Percentiles rank a stretch among this genome's conserved stretches.
Evolutionary conservation across 2,888 invertebrate species (phyloP).

Genomic region (Euzophera pinguis): DNA sequence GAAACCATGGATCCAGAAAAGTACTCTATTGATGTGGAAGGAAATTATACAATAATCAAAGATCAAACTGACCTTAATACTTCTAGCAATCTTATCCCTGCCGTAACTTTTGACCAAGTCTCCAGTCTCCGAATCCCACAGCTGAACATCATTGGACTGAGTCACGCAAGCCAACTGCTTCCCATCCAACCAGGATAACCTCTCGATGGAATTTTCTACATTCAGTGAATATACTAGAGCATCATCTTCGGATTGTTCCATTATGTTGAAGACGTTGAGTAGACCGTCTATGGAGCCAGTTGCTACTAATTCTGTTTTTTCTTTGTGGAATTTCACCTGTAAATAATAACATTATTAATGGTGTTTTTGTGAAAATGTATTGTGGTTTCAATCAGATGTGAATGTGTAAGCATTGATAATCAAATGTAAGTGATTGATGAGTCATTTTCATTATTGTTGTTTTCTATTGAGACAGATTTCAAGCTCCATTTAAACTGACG

Average conservation of each 20-base stretch:
- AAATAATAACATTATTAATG: slow-evolving; percentile 14
- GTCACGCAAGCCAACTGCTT: slow-evolving; percentile 82
- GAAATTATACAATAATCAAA: too few relatives aligned
- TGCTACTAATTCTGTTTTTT: slow-evolving; percentile 82
- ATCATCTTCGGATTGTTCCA: slow-evolving; percentile 86
- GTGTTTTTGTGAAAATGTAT: too few relatives aligned
- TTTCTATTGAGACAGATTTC: too few relatives aligned
- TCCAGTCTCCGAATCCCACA: slow-evolving; percentile 84
- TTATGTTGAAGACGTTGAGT: slow-evolving; percentile 90
- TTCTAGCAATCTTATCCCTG: slow-evolving; percentile 79
- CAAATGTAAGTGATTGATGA: too few relatives aligned
- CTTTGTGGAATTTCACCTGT: slow-evolving; percentile 85
- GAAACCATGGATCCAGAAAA: too few relatives aligned
- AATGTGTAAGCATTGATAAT: too few relatives aligned
- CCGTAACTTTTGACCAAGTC: slow-evolving; percentile 78
- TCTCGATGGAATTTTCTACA: slow-evolving; percentile 87
- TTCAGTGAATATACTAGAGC: slow-evolving; percentile 89
- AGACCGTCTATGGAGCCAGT: slow-evolving; percentile 92
- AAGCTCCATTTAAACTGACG: too few relatives aligned
- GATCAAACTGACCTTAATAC: slow-evolving; percentile 66
- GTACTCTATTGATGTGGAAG: too few relatives aligned
- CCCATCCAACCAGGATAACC: slow-evolving; percentile 77
- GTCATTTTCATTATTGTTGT: too few relatives aligned
- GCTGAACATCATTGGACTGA: slow-evolving; percentile 83
- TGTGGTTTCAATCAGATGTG: too few relatives aligned